Evolutionary conservation across 2,797 vertebrate species (phyloP).

Genomic region (Novumbra hubbsi): DNA sequence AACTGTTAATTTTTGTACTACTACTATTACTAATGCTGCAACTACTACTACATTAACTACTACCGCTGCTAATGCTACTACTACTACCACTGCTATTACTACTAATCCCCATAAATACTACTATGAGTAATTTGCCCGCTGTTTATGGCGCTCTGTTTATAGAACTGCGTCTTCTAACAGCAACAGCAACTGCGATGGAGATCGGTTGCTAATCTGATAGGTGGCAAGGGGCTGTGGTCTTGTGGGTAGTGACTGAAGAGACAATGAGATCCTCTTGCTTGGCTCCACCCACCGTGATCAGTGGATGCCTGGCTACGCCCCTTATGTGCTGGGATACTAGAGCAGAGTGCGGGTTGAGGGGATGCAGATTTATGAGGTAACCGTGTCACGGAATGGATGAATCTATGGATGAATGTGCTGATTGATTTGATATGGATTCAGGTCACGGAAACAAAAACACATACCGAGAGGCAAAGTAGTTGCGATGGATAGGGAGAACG

Average conservation of each 20-base stretch:
- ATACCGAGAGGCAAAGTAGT: background rate
- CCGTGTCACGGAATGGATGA: no score
- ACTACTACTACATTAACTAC: background rate
- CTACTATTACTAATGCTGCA: no score
- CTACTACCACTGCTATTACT: background rate
- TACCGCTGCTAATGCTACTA: background rate
- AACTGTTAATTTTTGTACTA: accelerated
- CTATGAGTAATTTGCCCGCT: no score
- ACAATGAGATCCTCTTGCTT: conserved; percentile 20
- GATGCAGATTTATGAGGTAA: background rate
- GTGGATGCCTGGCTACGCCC: background rate
- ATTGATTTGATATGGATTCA: background rate
- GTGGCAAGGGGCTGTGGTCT: background rate
- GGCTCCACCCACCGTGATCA: background rate
- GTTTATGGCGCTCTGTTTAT: no score
- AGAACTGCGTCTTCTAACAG: background rate
- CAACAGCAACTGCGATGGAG: background rate
- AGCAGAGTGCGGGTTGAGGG: no score
- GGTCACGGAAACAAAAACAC: background rate
- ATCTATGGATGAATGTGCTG: background rate
- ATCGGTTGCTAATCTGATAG: background rate
- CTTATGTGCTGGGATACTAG: background rate
- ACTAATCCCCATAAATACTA: background rate
- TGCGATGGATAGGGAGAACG: conserved; percentile 24
- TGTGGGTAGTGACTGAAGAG: conserved; percentile 26